phyloP scores from a whole-genome alignment of 1,140 invertebrate species.

The Drosophila nebulosa region DNA sequence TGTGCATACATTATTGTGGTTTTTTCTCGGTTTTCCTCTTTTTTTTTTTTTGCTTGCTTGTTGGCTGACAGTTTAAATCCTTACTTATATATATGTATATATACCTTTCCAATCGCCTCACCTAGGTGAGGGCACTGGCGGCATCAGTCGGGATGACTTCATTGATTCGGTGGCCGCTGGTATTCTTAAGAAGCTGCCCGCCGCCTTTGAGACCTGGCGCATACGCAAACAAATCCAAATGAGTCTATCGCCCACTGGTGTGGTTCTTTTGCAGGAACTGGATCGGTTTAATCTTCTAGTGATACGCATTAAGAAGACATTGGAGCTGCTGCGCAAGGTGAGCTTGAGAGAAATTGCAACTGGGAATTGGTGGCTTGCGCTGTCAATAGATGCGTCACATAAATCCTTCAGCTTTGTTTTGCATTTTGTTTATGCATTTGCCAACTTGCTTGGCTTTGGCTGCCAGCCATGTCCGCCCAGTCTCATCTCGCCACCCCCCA shows the following conservation, averaged over 20 bases:
- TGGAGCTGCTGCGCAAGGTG: constrained; percentile 88
- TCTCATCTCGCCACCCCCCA: not conserved
- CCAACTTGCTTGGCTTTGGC: constrained; percentile 76
- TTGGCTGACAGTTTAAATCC: constrained; percentile 17
- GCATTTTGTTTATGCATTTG: constrained; percentile 73
- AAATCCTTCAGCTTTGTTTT: constrained; percentile 74
- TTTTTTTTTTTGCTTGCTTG: not conserved
- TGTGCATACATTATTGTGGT: constrained; percentile 53
- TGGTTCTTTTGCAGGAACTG: constrained; percentile 93
- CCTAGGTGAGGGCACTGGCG: constrained; percentile 81
- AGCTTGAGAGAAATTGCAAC: not conserved
- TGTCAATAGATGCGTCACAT: constrained; percentile 58
- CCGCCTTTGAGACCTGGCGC: constrained; percentile 88
- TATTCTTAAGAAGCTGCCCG: constrained; percentile 88
- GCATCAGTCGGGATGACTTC: constrained; percentile 89
- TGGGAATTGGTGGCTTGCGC: constrained; percentile 17
- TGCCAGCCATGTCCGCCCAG: constrained; percentile 51
- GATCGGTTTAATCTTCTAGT: constrained; percentile 93
- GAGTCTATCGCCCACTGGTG: constrained; percentile 89
- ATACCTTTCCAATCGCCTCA: not conserved
- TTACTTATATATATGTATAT: constrained; percentile 18
- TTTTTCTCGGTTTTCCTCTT: constrained; percentile 24
- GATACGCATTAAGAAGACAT: constrained; percentile 86
- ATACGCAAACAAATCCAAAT: constrained; percentile 89
- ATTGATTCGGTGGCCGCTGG: constrained; percentile 90